Evolutionary conservation across 2,113 vertebrate genomes (phyloP), one percentile per base, ranked within the genome.

Genomic region (Perca schrenkii): DNA sequence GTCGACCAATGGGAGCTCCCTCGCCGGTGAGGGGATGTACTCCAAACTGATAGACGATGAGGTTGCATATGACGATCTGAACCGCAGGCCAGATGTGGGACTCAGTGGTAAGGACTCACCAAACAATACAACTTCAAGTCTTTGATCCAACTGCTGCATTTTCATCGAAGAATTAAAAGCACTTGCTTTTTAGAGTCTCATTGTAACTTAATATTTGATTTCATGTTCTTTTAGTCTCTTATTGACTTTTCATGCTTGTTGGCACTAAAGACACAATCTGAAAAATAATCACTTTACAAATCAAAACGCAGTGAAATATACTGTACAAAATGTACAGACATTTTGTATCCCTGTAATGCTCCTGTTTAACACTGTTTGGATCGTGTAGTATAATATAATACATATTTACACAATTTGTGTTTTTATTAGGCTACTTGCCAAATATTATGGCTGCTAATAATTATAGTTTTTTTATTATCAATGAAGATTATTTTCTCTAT

Each of bases 1-100:
- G 90, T 53, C 92, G 61, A 71, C 61, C 28, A 7, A 69, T 4
- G 65, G 28, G 3, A 49, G 19, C 66, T 54, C 80, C 3, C 5
- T 4, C 25, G 53, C 28, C 68, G 6, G 16, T 3, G 92, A 90
- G 2, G 74, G 89, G 16, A 80, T 91, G 82, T 93, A 92, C 76
- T 89, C 91, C 50, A 67, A 93, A 4, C 93, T 94, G 14, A 73
- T 90, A 6, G 91, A 93, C 3, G 54, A 88, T 4, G 86, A 92
- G 19, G 57, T 13, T 19, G 0, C 5, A 0, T 21, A 22, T 7
- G 88, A 78, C 8, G 61, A 85, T 3, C 1, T 62, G 10, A 19
- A 10, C 69, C 13, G 1, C 69, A 43, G 28, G 12, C 36, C 89
- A 85, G 85, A 90, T 72, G 85, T 80, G 31, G 73, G 52, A 12